phyloP scores from a whole-genome alignment of 2,888 invertebrate species.

The Graphium colonna region DNA sequence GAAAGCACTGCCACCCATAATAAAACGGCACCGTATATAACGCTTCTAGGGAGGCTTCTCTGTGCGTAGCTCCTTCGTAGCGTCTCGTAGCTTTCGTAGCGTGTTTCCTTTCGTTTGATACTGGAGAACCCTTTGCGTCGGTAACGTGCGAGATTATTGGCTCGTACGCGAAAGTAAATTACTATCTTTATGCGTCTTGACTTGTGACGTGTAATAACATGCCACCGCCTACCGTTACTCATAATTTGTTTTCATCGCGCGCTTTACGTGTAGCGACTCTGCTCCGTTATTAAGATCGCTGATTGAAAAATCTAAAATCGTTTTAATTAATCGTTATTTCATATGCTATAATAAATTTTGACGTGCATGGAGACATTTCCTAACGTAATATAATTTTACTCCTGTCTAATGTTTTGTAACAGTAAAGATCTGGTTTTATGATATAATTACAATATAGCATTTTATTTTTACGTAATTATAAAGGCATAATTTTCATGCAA shows the following conservation, averaged over 20 bases:
- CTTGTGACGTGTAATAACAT: constrained; percentile 21
- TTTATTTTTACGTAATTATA: too few species aligned
- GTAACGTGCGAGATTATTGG: constrained; percentile 28
- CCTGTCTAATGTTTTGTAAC: too few species aligned
- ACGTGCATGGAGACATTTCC: too few species aligned
- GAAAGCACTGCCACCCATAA: constrained; percentile 64
- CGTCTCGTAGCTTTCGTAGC: neutral
- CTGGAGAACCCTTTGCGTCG: constrained; percentile 24
- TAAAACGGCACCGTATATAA: constrained; percentile 43
- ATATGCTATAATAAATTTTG: too few species aligned
- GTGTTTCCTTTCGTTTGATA: constrained; percentile 17
- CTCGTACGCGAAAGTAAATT: constrained; percentile 29
- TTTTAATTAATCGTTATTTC: too few species aligned
- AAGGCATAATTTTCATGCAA: too few species aligned
- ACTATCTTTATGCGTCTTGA: constrained; percentile 21
- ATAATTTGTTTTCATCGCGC: constrained; percentile 15
- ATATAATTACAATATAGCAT: too few species aligned
- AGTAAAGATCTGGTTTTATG: too few species aligned
- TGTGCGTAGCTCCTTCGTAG: neutral
- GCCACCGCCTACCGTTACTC: constrained; percentile 11
- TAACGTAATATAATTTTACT: too few species aligned
- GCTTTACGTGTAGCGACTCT: constrained; percentile 1
- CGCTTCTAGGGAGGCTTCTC: constrained; percentile 14
- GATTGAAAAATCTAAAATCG: constrained; percentile 8
- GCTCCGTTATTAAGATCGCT: constrained; percentile 9